These are phyloP conservation scores for Miltochrista miniata DNA, from an alignment of 2,888 invertebrate genomes.

Conservation along the genomic window DNA sequence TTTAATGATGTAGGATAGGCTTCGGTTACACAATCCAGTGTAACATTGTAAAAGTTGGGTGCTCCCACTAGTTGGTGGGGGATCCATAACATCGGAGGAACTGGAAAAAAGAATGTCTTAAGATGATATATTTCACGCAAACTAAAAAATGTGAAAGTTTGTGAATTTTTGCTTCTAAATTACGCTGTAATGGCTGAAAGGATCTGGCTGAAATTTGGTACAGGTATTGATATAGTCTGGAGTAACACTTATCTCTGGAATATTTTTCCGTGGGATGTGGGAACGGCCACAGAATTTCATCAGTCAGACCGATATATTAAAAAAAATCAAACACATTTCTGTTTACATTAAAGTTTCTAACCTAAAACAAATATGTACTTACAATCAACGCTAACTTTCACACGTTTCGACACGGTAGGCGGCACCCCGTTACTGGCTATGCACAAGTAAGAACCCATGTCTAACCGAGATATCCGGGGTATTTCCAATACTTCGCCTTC, in stretches of 20 bases:
- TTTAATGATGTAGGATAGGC: conserved; percentile 95
- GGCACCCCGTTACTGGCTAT: conserved; percentile 96
- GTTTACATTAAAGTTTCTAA: not conserved
- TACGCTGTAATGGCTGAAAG: no score
- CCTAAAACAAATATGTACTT: conserved; percentile 77
- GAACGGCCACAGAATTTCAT: no score
- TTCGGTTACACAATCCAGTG: conserved; percentile 94
- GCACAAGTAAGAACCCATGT: conserved; percentile 96
- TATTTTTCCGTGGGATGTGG: no score
- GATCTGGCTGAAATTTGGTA: no score
- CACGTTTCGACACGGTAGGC: conserved; percentile 94
- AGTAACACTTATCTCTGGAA: no score
- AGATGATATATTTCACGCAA: not conserved
- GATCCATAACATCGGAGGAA: conserved; percentile 96
- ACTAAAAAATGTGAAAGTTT: no score
- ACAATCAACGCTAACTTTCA: conserved; percentile 97
- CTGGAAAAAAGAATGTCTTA: conserved; percentile 78
- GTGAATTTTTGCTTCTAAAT: no score
- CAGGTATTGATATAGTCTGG: no score
- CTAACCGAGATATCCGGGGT: conserved; percentile 92
- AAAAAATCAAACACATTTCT: not conserved
- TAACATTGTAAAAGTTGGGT: conserved; percentile 91
- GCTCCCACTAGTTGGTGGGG: conserved; percentile 95
- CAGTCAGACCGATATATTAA: no score
- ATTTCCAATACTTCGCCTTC: conserved; percentile 93